A percentile compares a stretch with the other conserved stretches of the same genome.
These are phyloP conservation scores for Nomada fucata DNA, from an alignment of 2,888 invertebrate genomes.

Conservation along the genomic window DNA sequence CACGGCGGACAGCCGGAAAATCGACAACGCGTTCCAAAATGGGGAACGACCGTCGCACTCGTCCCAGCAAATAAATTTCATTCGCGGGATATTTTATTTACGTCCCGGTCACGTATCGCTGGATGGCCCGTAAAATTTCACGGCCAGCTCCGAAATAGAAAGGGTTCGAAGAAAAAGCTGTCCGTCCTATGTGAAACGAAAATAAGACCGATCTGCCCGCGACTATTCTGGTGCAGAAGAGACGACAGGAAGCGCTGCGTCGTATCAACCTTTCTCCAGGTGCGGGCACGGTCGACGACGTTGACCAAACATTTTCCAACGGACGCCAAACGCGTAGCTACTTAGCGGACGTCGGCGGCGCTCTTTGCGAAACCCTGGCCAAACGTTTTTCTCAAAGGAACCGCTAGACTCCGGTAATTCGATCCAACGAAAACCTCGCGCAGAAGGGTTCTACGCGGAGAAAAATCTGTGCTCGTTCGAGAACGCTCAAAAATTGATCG, in stretches of 20 bases:
- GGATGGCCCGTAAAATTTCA: too few relatives aligned
- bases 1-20: slow-evolving; percentile 4
- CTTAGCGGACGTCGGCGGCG: slow-evolving; percentile 71
- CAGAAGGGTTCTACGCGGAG: not conserved
- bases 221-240: slow-evolving; percentile 42
- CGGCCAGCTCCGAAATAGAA: not conserved
- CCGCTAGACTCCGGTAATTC: slow-evolving; percentile 66
- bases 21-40: not conserved
- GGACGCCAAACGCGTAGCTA: slow-evolving; percentile 53
- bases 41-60: not conserved
- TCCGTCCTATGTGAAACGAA: slow-evolving; percentile 17
- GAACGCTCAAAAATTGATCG: not conserved
- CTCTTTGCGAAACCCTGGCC: slow-evolving; percentile 63
- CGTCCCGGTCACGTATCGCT: too few relatives aligned
- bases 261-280: slow-evolving; percentile 73
- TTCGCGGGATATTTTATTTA: not conserved
- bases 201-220: slow-evolving; percentile 18
- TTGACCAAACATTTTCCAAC: slow-evolving; percentile 74
- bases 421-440: slow-evolving; percentile 28
- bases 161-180: slow-evolving; percentile 5
- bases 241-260: slow-evolving; percentile 53
- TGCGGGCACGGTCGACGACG: slow-evolving; percentile 73
- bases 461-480: not conserved
- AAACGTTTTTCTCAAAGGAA: slow-evolving; percentile 70
- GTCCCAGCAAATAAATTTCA: not conserved